These are phyloP conservation scores for Semibalanus balanoides DNA, from an alignment of 1,140 invertebrate species.

Conservation along the genomic window DNA sequence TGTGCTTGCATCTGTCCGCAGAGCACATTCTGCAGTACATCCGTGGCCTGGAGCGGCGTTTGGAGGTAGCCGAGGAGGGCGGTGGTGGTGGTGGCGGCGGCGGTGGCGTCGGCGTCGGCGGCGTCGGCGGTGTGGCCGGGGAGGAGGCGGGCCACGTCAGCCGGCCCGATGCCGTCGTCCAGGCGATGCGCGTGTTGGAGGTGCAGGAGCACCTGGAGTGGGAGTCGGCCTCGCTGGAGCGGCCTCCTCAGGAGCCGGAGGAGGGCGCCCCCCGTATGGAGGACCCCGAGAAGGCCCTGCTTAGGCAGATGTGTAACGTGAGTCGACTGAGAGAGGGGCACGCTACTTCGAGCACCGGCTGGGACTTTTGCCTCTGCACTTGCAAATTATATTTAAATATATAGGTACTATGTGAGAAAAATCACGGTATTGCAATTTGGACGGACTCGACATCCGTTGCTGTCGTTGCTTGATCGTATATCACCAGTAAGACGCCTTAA, in stretches of 20 bases:
- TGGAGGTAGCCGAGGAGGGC: background rate
- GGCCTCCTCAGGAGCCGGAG: slow-evolving; percentile 21
- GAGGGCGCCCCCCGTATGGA: slow-evolving; percentile 42
- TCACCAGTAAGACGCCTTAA: no score
- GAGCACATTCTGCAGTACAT: slow-evolving; percentile 4
- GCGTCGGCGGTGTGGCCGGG: no score
- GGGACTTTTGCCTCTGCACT: no score
- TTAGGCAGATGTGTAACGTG: slow-evolving; percentile 94
- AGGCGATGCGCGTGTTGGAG: slow-evolving; percentile 77
- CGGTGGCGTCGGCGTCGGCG: background rate
- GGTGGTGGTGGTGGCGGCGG: background rate
- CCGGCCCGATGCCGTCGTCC: slow-evolving; percentile 73
- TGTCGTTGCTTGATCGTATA: no score
- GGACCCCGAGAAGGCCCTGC: slow-evolving; percentile 79
- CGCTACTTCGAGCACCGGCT: no score
- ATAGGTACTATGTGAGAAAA: no score
- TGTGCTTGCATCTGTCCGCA: background rate
- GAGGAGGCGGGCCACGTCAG: slow-evolving; percentile 18
- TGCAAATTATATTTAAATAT: no score
- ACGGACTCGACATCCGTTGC: no score
- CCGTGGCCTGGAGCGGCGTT: background rate
- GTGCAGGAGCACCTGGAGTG: slow-evolving; percentile 74
- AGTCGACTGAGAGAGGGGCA: no score
- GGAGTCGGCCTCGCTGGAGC: slow-evolving; percentile 29
- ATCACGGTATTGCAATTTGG: no score